These are phyloP conservation scores for Pseudomyrmex flavicornis DNA, from an alignment of 1,140 invertebrate species.

Conservation along the genomic window DNA sequence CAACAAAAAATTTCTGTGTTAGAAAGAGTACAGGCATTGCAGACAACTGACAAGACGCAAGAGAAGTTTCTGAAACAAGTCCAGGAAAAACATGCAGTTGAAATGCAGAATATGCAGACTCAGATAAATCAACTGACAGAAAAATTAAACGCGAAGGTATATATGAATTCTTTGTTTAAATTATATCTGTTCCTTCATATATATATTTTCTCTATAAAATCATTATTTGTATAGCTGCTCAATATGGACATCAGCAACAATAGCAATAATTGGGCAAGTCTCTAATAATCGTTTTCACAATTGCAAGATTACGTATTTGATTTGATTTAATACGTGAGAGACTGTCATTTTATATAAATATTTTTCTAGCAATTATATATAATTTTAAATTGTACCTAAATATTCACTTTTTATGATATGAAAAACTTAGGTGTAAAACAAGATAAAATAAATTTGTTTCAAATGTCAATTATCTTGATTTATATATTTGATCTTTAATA, in stretches of 20 bases:
- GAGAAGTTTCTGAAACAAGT: conserved; percentile 81
- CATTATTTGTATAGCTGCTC: conserved; percentile 71
- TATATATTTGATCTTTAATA: background rate
- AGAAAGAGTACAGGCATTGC: conserved; percentile 77
- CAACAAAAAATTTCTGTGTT: conserved; percentile 79
- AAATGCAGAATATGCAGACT: conserved; percentile 81
- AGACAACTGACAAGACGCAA: conserved; percentile 77
- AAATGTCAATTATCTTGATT: conserved; percentile 3
- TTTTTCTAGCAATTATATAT: too few species aligned
- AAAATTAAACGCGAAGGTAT: conserved; percentile 79
- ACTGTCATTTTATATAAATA: too few species aligned
- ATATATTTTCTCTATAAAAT: conserved; percentile 43
- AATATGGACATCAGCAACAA: conserved; percentile 70
- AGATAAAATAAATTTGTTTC: background rate
- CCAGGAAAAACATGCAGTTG: conserved; percentile 78
- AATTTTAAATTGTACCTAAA: too few species aligned
- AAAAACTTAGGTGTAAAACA: too few species aligned
- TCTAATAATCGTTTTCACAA: conserved; percentile 49
- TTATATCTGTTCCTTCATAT: conserved; percentile 16
- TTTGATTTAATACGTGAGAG: too few species aligned
- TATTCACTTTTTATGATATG: too few species aligned
- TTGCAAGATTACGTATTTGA: background rate
- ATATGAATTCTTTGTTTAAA: conserved; percentile 23
- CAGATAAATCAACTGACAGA: conserved; percentile 79
- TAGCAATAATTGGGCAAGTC: conserved; percentile 73